Conservation (phyloP, 2,113 vertebrate species). For the Calidris pygmaea region DNA sequence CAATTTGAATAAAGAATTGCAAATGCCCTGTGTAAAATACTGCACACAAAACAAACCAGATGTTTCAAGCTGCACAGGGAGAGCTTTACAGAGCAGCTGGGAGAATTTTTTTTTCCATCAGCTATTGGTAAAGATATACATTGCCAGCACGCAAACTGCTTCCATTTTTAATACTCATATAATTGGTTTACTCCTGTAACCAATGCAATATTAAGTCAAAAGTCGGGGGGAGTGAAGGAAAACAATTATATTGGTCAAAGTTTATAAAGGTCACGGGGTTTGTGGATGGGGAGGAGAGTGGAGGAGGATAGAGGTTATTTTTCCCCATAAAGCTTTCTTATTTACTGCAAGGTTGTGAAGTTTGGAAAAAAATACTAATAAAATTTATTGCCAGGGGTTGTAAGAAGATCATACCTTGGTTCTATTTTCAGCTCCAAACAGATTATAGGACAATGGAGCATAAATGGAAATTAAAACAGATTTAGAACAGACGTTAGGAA, state of each 20-base stretch:
- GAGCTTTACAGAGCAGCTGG: slow-evolving; percentile 70
- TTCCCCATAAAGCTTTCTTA: slow-evolving; percentile 57
- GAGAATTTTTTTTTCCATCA: slow-evolving; percentile 67
- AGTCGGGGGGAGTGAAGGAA: not conserved
- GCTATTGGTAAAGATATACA: slow-evolving; percentile 64
- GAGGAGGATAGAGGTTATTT: slow-evolving; percentile 50
- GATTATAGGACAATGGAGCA: slow-evolving; percentile 68
- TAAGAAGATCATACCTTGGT: slow-evolving; percentile 66
- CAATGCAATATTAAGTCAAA: slow-evolving; percentile 46
- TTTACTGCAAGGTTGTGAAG: slow-evolving; percentile 65
- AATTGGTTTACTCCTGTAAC: slow-evolving; percentile 74
- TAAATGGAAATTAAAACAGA: slow-evolving; percentile 71
- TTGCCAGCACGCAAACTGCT: slow-evolving; percentile 45
- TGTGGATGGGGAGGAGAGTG: slow-evolving; percentile 32
- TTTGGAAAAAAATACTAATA: slow-evolving; percentile 63
- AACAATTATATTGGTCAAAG: slow-evolving; percentile 41
- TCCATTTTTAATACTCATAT: slow-evolving; percentile 68
- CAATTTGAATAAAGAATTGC: slow-evolving; percentile 79
- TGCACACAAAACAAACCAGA: slow-evolving; percentile 77
- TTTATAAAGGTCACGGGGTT: slow-evolving; percentile 33
- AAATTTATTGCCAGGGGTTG: slow-evolving; percentile 65
- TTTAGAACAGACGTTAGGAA: slow-evolving; percentile 63
- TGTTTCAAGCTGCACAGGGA: slow-evolving; percentile 72
- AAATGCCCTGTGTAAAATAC: slow-evolving; percentile 52
- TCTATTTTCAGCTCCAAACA: slow-evolving; percentile 68